Conservation (phyloP, 2,113 vertebrate genomes). For the Gadus chalcogrammus region DNA sequence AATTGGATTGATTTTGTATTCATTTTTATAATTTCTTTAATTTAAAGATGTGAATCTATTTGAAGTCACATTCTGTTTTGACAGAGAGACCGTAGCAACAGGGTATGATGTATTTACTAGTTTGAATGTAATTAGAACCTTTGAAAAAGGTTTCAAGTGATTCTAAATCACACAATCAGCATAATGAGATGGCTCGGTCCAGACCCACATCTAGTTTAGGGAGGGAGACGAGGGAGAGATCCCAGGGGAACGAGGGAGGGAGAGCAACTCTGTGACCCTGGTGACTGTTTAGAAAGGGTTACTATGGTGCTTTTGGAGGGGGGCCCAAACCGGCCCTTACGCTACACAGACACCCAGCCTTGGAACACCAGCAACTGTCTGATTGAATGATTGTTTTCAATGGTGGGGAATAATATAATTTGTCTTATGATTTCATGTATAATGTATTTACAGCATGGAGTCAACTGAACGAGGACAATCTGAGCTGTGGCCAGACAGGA, state of each 20-base stretch:
- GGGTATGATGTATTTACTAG: no score
- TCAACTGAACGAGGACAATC: neutral
- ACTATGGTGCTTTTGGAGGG: neutral
- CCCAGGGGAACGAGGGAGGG: neutral
- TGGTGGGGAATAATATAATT: conserved; percentile 1
- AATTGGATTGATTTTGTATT: no score
- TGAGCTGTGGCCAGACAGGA: neutral
- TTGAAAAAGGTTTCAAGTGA: no score
- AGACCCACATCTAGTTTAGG: no score
- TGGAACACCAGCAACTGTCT: conserved; percentile 1
- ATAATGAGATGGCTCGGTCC: no score
- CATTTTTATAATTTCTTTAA: no score
- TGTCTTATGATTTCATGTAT: conserved; percentile 1
- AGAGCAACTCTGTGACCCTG: neutral
- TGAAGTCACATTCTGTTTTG: no score
- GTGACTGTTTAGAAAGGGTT: neutral
- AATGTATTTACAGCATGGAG: conserved; percentile 4
- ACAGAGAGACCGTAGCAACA: no score
- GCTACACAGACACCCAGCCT: neutral
- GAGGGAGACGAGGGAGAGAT: neutral
- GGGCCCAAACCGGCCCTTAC: neutral
- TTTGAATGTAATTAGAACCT: no score
- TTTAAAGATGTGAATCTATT: no score
- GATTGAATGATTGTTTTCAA: neutral
- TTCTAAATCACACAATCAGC: no score